Conservation (phyloP, 2,797 vertebrate species). For the Dicrostonyx torquatus region DNA sequence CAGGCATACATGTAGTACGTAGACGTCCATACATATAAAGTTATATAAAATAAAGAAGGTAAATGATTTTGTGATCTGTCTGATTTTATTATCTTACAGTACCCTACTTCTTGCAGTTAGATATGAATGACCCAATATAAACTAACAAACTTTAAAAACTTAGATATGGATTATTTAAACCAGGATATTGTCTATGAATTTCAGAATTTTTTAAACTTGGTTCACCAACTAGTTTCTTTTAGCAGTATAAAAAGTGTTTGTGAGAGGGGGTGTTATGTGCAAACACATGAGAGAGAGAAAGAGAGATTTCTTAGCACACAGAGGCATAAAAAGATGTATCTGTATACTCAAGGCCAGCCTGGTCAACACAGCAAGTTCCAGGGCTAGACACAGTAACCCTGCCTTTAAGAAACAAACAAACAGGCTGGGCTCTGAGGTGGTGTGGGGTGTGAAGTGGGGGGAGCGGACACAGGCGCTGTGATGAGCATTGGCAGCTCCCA, state of each 20-base stretch:
- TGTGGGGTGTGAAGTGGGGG: no score
- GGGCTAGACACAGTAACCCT: no score
- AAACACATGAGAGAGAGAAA: no score
- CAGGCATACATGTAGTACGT: neutral
- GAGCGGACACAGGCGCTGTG: no score
- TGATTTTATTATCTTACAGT: slow-evolving; percentile 33
- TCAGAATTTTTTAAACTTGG: slow-evolving; percentile 36
- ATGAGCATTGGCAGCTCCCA: no score
- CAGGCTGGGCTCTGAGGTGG: no score
- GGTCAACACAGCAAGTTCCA: no score
- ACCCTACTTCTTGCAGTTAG: neutral
- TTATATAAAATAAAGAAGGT: neutral
- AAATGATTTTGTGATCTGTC: slow-evolving; percentile 28
- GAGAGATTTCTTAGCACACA: no score
- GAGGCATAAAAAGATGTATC: no score
- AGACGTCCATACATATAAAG: no score
- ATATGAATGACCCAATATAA: slow-evolving; percentile 6
- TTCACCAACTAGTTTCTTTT: neutral
- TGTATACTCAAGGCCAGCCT: no score
- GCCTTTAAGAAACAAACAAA: no score
- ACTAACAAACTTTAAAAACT: slow-evolving; percentile 30
- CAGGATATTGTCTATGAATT: slow-evolving; percentile 23
- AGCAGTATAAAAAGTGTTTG: neutral
- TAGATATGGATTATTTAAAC: slow-evolving; percentile 9
- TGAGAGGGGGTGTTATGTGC: neutral